Evolutionary conservation across 2,797 vertebrate species (phyloP).

Genomic region (Leucoraja ocellata): DNA sequence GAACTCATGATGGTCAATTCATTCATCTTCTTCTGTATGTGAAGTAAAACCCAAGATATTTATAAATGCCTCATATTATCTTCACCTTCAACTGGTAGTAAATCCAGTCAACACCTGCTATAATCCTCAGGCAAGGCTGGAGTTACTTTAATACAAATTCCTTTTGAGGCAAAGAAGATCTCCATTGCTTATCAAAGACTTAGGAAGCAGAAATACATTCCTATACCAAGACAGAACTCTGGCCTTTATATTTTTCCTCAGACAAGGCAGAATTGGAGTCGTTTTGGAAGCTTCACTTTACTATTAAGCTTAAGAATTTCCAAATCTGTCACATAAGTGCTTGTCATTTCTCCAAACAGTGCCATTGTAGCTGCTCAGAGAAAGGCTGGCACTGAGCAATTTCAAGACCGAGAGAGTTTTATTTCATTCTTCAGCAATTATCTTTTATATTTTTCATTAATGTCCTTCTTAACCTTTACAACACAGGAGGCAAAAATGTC

Average conservation of each 20-base stretch:
- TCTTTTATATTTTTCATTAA: neutral
- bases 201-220: neutral
- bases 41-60: neutral
- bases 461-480: neutral
- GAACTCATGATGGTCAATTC: neutral
- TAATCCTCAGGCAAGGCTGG: neutral
- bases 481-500: neutral
- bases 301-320: neutral
- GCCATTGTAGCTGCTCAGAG: neutral
- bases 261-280: neutral
- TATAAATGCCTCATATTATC: neutral
- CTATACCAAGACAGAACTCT: neutral
- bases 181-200: neutral
- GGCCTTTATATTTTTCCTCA: neutral
- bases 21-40: neutral
- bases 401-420: neutral
- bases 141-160: neutral
- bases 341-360: neutral
- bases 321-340: neutral
- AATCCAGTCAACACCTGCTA: neutral
- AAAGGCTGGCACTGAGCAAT: neutral
- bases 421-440: neutral
- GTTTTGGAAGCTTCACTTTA: neutral
- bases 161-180: neutral
- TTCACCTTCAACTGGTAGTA: neutral